Percentiles rank a stretch among this genome's conserved stretches.
Evolutionary conservation across 2,888 invertebrate species (phyloP).

Genomic region (Spilarctia lutea): DNA sequence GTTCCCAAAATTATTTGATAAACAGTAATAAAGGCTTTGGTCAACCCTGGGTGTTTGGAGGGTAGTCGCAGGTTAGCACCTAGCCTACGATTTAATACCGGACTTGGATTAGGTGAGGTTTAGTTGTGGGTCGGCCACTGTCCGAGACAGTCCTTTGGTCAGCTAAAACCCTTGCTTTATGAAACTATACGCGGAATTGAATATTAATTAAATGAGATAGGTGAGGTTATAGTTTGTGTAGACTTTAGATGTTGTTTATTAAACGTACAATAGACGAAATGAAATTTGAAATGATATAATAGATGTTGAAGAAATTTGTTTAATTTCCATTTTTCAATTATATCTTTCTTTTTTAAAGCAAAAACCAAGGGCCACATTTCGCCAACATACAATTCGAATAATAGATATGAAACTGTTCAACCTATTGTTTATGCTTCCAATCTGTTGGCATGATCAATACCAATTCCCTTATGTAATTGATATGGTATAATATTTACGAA

Average conservation of each 20-base stretch:
- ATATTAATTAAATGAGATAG: constrained; percentile 60
- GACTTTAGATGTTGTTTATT: constrained; percentile 26
- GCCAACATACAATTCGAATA: too few relatives aligned
- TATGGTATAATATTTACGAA: too few relatives aligned
- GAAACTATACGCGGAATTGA: constrained; percentile 64
- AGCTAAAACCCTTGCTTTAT: constrained; percentile 76
- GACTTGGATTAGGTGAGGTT: constrained; percentile 83
- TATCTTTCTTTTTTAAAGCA: neutral
- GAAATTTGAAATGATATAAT: neutral
- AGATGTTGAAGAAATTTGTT: neutral
- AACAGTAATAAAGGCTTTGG: constrained; percentile 31
- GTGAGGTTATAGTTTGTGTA: constrained; percentile 42
- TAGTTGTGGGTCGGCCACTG: constrained; percentile 68
- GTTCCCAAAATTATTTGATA: neutral
- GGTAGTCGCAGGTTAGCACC: constrained; percentile 78
- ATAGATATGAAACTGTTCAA: too few relatives aligned
- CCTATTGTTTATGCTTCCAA: too few relatives aligned
- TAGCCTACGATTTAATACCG: constrained; percentile 79
- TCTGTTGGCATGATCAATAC: too few relatives aligned
- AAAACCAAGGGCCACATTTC: neutral
- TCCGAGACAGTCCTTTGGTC: constrained; percentile 75
- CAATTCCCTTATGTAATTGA: too few relatives aligned
- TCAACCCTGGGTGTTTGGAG: constrained; percentile 53
- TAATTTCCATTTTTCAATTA: neutral
- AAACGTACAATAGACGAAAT: neutral